Base-by-base conservation (phyloP, 2,888 invertebrate species). In the Miltochrista miniata region DNA sequence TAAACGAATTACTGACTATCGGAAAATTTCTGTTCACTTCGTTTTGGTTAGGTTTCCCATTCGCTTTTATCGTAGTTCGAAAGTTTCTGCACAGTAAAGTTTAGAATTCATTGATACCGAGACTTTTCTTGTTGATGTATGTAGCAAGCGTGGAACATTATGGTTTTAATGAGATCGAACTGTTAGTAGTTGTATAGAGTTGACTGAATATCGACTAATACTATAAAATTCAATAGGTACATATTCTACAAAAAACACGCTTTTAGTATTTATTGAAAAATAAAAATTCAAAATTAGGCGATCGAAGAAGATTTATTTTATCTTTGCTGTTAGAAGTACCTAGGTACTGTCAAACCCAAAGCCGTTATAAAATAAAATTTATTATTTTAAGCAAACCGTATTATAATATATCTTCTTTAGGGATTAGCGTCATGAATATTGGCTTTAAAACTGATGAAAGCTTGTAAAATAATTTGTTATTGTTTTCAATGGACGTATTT, bases 361-460 rank as follows among this genome's bases (percentile, higher is more conserved):
- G 75, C 24, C 9, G 52, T 73, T 78, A 79, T 84, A 83, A 84
- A 84, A 83, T 68, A 65, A 71, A 79, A 59, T 83, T 81, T 75
- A 75, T 77, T 83, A 81, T 79, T 84, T 84, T 79, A 83, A 78
- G 74, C 74, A 65, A 56, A 62, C 64, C 77, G n/a, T n/a, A n/a
- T n/a, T n/a, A n/a, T n/a, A n/a, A 72, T 83, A 78, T 75, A 72
- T 83, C 77, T 78, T 70, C 61, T 69, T 77, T 75, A 74, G 66
- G 68, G 73, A 77, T 77, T 73, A 73, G 67, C 61, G 70, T 66
- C 72, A 70, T 73, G 70, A 70, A 72, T n/a, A n/a, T 62, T 51
- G 52, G 61, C 55, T 63, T 60, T 59, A 52, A 59, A 58, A 61
- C 45, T 58, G 49, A 53, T 47, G 61, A 51, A 55, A 65, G 58